Evolutionary conservation across 30 jellyfish, hydroid and myxozoan genomes (phyloP), one percentile per base, ranked within the genome.

Genomic region (Phacellophora camtschatica): DNA sequence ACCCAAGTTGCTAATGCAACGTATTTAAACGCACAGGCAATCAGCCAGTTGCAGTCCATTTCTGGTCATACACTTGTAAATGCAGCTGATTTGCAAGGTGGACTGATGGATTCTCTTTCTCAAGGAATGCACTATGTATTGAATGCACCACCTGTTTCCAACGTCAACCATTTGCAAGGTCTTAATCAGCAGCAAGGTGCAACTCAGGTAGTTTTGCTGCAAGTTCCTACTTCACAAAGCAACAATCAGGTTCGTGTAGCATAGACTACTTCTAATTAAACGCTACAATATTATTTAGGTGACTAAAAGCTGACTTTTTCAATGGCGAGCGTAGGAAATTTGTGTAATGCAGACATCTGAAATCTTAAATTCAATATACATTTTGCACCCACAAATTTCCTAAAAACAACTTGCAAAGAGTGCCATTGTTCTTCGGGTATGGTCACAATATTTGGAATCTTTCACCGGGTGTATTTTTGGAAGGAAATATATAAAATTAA

Each of bases 181-280:
- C 15, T 71, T 19, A 58, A 25, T 25, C 95, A 84, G 81, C 95
- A 84, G 81, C 84, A 22, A 13, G 74, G 83, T n/a, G 34, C 57
- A 33, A n/a, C 81, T 18, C 88, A 68, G 23, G 71, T 84, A 1
- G 84, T 72, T 7, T 54, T 67, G 16, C 18, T 71, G 10, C 95
- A 71, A 41, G 88, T 49, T 20, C 78, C 88, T 12, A 39, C 74
- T n/a, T 43, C 88, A 5, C 95, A 84, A 46, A 59, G 18, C 20
- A 58, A 42, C 2, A 84, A 61, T 29, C 87, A 67, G 59, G 78
- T 83, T 15, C 3, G 58, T n/a, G n/a, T n/a, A n/a, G n/a, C n/a
- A n/a, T n/a, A n/a, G n/a, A n/a, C n/a, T n/a, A n/a, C n/a, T n/a
- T n/a, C n/a, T n/a, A n/a, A n/a, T n/a, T n/a, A n/a, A n/a, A n/a